phyloP scores from a whole-genome alignment of 2,888 invertebrate species.

The Linyphia triangularis region DNA sequence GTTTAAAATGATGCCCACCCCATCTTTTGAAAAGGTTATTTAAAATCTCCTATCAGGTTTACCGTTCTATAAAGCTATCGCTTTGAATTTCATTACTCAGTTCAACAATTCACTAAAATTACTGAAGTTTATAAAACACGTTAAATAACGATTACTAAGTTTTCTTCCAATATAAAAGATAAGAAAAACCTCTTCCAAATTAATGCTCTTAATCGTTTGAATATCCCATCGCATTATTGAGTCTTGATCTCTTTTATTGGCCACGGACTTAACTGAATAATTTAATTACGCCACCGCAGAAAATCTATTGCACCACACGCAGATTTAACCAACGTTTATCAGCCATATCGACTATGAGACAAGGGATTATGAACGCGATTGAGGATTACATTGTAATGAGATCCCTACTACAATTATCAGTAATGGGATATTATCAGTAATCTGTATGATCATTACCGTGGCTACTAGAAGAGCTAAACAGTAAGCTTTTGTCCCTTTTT shows the following conservation, averaged over 20 bases:
- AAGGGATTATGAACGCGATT: constrained; percentile 25
- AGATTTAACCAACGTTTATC: constrained; percentile 1
- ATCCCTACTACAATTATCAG: constrained; percentile 32
- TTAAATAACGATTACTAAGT: not conserved
- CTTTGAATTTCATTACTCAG: too few relatives aligned
- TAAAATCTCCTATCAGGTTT: too few relatives aligned
- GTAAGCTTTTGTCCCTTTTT: not conserved
- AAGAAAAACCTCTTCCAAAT: not conserved
- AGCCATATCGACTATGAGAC: constrained; percentile 9
- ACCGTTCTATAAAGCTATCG: too few relatives aligned
- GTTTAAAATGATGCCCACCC: too few relatives aligned
- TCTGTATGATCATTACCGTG: constrained; percentile 7
- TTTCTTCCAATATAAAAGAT: not conserved
- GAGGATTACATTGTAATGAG: constrained; percentile 27
- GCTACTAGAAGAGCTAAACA: not conserved
- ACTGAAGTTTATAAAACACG: not conserved
- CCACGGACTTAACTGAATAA: constrained; percentile 20
- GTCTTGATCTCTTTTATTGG: not conserved
- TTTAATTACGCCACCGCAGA: not conserved
- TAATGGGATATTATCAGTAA: constrained; percentile 32
- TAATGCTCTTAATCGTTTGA: constrained; percentile 24
- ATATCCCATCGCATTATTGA: constrained; percentile 11
- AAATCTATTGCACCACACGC: not conserved
- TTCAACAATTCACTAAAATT: too few relatives aligned
- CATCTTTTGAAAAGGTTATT: too few relatives aligned